Conservation (phyloP, 2,888 invertebrate genomes). For the Dorcus parallelipipedus region DNA sequence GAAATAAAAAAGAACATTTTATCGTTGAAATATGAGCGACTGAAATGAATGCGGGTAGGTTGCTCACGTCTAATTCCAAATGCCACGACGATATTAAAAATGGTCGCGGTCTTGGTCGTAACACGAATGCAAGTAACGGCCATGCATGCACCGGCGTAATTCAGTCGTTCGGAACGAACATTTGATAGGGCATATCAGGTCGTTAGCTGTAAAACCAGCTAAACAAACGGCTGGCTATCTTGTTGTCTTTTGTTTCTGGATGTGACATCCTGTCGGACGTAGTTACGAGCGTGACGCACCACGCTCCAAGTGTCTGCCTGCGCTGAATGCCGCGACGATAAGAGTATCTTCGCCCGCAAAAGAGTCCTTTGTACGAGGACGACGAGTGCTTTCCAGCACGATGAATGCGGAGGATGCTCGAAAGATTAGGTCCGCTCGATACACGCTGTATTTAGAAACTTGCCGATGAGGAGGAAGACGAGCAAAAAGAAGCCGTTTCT, state of each 20-base stretch:
- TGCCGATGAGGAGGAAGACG: conserved; percentile 3
- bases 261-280: conserved; percentile 29
- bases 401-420: conserved; percentile 33
- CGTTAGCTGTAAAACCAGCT: conserved; percentile 2
- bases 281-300: conserved; percentile 25
- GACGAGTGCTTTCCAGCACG: conserved; percentile 35
- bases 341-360: conserved; percentile 35
- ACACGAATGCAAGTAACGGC: too few species aligned
- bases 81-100: too few species aligned
- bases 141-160: background rate
- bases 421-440: conserved; percentile 32
- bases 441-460: conserved; percentile 12
- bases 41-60: too few species aligned
- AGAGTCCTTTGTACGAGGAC: conserved; percentile 31
- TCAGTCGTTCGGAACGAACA: conserved; percentile 1
- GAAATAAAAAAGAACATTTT: too few species aligned
- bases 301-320: conserved; percentile 30
- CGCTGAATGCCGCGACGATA: conserved; percentile 24
- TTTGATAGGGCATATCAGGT: conserved; percentile 3
- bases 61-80: too few species aligned
- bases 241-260: conserved; percentile 23
- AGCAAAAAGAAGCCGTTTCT: too few species aligned
- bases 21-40: too few species aligned
- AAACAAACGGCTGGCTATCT: conserved; percentile 15
- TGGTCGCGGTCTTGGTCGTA: too few species aligned